These are phyloP conservation scores for Dinothrombium tinctorium DNA, from an alignment of 1,140 invertebrate species.

Conservation along the genomic window DNA sequence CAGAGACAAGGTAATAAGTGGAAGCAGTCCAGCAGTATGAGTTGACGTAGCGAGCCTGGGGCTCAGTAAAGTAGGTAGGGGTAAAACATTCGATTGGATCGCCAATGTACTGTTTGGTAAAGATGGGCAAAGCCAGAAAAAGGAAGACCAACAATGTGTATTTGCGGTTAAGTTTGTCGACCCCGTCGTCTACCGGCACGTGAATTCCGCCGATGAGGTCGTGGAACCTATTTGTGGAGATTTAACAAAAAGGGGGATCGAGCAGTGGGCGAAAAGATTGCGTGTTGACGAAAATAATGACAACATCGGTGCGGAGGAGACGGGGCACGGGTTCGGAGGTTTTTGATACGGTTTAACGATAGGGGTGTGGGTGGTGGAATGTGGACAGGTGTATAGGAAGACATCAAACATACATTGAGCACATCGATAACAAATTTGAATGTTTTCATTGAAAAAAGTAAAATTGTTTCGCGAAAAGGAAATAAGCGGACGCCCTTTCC, in stretches of 20 bases:
- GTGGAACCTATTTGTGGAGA: conserved; percentile 16
- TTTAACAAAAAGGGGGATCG: background rate
- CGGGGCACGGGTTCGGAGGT: no score
- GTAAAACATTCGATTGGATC: conserved; percentile 28
- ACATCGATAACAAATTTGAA: no score
- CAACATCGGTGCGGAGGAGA: no score
- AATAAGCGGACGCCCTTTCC: no score
- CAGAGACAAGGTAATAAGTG: conserved; percentile 21
- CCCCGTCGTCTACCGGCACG: conserved; percentile 29
- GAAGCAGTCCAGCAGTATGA: conserved; percentile 23
- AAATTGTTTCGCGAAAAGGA: no score
- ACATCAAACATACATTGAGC: no score
- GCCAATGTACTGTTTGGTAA: conserved; percentile 30
- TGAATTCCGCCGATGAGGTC: conserved; percentile 23
- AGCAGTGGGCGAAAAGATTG: background rate
- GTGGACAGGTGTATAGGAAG: no score
- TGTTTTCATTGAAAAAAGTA: no score
- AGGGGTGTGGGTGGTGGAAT: no score
- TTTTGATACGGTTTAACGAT: no score
- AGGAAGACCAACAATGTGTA: conserved; percentile 30
- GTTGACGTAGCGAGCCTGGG: conserved; percentile 23
- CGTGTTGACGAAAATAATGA: no score
- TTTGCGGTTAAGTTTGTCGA: conserved; percentile 30
- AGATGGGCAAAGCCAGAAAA: conserved; percentile 28
- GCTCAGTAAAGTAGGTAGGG: conserved; percentile 23